These are phyloP conservation scores for Spizaetus ornatus DNA, from an alignment of 2,113 vertebrate species.

Conservation along the genomic window DNA sequence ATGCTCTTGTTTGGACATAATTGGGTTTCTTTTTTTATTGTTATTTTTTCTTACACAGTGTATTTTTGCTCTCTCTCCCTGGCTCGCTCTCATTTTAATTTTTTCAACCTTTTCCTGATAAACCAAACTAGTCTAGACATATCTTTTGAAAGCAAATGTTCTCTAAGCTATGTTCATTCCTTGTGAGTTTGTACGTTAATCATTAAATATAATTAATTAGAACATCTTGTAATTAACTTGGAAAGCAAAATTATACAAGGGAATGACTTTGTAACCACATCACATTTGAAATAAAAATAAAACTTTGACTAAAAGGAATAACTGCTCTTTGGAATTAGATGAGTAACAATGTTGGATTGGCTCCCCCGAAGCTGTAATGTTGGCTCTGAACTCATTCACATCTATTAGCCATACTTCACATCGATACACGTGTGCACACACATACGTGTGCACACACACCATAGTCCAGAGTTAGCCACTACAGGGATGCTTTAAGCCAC, in stretches of 20 bases:
- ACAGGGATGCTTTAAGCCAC: neutral
- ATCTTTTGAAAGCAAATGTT: conserved; percentile 67
- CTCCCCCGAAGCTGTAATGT: conserved; percentile 16
- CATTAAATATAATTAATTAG: conserved; percentile 75
- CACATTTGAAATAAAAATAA: conserved; percentile 70
- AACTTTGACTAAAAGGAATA: conserved; percentile 66
- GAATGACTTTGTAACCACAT: conserved; percentile 71
- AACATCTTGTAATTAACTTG: conserved; percentile 73
- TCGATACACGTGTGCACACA: neutral
- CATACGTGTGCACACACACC: neutral
- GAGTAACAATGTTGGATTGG: conserved; percentile 62
- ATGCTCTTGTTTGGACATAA: conserved; percentile 62
- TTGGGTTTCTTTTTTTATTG: conserved; percentile 52
- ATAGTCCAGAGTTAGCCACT: neutral
- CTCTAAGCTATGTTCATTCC: conserved; percentile 63
- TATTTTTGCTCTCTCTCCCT: conserved; percentile 39
- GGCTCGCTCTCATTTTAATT: conserved; percentile 51
- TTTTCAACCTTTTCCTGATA: conserved; percentile 65
- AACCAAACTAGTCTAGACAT: conserved; percentile 68
- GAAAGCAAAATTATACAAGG: conserved; percentile 69
- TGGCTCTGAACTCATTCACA: conserved; percentile 2
- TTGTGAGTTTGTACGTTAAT: conserved; percentile 72
- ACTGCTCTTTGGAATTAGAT: conserved; percentile 66
- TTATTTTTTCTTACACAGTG: conserved; percentile 49
- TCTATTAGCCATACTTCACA: neutral